Evolutionary conservation across 2,888 invertebrate genomes (phyloP), one percentile per base, ranked within the genome.

Genomic region (Melolontha melolontha): DNA sequence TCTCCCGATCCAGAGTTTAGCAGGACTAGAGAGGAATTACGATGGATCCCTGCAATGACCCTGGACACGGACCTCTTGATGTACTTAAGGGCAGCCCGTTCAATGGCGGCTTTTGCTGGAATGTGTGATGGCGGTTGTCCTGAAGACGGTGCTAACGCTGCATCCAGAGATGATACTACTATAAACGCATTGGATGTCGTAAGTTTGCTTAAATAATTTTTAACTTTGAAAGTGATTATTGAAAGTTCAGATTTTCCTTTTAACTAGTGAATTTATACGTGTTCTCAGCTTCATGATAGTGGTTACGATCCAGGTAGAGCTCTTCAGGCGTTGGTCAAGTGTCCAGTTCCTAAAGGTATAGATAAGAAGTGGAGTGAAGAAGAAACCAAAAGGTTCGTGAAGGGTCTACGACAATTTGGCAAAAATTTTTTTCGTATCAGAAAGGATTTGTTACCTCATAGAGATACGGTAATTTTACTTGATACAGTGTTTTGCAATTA

Each of bases 281-380:
- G 41, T 68, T 83, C 84, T 22, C 81, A 93, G 92, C 88, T 99
- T 66, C 98, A 99, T 85, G 94, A 95, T 85, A 95, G 95, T 77
- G 93, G 94, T 77, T 99, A 99, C 84, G 97, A 98, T 86, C 96
- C 97, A 73, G 95, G 96, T 72, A 93, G 95, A 85, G 98, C 98
- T 63, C 86, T 99, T 66, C 96, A 98, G 86, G 96, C 97, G 69
- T 88, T 98, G 75, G 97, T 97, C 74, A 97, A 97, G 85, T 96
- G 96, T 84, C 98, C 98, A 71, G 96, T 97, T 71, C 96, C 97
- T 0, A 95, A 96, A 88, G 95, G 96, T 79, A 95, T 97, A 77
- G 96, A 97, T 80, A 97, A 97, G 84, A 97, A 97, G 85, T 98
- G 98, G 97, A 92, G 94, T 70, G 98, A 98, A 83, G 98, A 98